These are phyloP conservation scores for Aphelocoma californica DNA, from an alignment of 2,797 vertebrate species.

Conservation along the genomic window DNA sequence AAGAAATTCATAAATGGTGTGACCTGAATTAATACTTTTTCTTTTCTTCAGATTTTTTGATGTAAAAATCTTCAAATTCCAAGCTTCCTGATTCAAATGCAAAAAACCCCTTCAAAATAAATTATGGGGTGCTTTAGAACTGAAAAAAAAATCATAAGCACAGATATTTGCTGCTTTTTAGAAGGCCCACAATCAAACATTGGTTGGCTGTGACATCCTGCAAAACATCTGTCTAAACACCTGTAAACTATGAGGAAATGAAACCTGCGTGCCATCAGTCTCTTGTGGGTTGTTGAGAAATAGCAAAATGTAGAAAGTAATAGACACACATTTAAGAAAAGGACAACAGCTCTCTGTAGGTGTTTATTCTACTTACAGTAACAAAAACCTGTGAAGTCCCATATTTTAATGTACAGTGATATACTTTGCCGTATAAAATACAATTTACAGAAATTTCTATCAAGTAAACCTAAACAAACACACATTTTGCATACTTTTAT, in stretches of 20 bases:
- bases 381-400: slow-evolving; percentile 76
- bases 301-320: not conserved
- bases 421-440: slow-evolving; percentile 79
- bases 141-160: not conserved
- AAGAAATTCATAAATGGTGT: not conserved
- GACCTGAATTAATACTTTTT: not conserved
- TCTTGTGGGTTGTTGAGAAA: not conserved
- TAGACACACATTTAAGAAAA: not conserved
- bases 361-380: slow-evolving; percentile 82
- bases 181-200: not conserved
- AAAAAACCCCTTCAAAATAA: not conserved
- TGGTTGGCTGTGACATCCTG: not conserved
- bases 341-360: slow-evolving; percentile 55
- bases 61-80: not conserved
- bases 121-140: not conserved
- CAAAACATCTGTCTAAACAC: not conserved
- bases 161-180: not conserved
- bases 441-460: slow-evolving; percentile 78
- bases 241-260: not conserved
- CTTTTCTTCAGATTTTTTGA: not conserved
- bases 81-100: not conserved
- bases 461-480: slow-evolving; percentile 76
- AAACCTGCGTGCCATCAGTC: fast-evolving
- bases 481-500: slow-evolving; percentile 72
- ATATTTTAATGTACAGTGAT: slow-evolving; percentile 75